These are phyloP conservation scores for Drosophila suboccidentalis DNA, from an alignment of 2,888 invertebrate species.

Conservation along the genomic window DNA sequence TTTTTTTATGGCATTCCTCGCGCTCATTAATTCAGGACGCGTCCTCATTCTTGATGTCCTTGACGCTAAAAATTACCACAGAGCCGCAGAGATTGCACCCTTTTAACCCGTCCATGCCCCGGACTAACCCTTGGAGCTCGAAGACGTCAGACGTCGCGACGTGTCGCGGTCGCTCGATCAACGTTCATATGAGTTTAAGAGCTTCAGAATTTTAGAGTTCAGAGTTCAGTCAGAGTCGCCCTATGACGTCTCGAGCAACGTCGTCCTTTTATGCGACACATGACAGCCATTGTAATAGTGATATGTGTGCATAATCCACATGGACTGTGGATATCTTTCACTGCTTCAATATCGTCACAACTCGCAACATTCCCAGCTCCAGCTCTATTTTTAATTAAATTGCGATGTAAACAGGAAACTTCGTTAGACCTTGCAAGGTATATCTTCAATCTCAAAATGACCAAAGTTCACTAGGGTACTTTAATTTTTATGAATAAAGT, in stretches of 20 bases:
- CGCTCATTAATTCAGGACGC: conserved; percentile 65
- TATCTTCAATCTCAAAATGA: too few species aligned
- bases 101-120: conserved; percentile 23
- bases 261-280: conserved; percentile 35
- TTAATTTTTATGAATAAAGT: too few species aligned
- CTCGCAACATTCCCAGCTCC: neutral
- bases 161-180: conserved; percentile 38
- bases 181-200: conserved; percentile 3
- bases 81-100: conserved; percentile 48
- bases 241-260: conserved; percentile 49
- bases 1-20: conserved; percentile 31
- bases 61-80: conserved; percentile 52
- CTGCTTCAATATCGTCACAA: neutral
- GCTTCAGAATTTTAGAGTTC: neutral
- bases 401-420: too few species aligned
- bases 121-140: conserved; percentile 43
- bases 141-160: conserved; percentile 38
- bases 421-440: too few species aligned
- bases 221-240: conserved; percentile 16
- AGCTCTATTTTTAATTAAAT: too few species aligned
- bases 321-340: conserved; percentile 4
- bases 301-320: conserved; percentile 56
- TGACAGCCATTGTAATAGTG: conserved; percentile 54
- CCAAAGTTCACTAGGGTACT: too few species aligned
- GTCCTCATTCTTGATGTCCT: conserved; percentile 63